Conservation (phyloP, 2,888 invertebrate species). For the Taenaris catops region DNA sequence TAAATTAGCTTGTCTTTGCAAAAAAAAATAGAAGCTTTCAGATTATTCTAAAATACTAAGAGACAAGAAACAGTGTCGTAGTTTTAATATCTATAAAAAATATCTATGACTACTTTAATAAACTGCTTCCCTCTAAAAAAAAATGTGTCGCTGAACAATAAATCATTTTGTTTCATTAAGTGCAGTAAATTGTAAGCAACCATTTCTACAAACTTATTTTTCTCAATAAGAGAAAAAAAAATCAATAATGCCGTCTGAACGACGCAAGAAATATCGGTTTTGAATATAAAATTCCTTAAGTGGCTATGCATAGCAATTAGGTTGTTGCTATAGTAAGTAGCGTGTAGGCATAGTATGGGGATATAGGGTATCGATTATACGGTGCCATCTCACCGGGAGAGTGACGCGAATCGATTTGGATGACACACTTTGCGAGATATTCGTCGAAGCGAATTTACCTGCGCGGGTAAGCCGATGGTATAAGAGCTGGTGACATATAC, state of each 20-base stretch:
- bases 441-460: conserved; percentile 17
- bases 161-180: not conserved
- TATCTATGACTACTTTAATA: no score
- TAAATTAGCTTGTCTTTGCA: no score
- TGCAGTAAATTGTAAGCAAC: not conserved
- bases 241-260: conserved; percentile 10
- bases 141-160: not conserved
- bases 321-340: conserved; percentile 12
- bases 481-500: conserved; percentile 1
- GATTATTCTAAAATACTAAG: no score
- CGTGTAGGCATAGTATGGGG: conserved; percentile 5
- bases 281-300: conserved; percentile 20
- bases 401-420: conserved; percentile 37
- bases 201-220: conserved; percentile 1
- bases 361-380: conserved; percentile 41
- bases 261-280: conserved; percentile 8
- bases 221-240: conserved; percentile 1
- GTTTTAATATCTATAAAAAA: no score
- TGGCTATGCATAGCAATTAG: conserved; percentile 23
- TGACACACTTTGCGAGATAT: conserved; percentile 42
- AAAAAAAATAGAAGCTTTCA: no score
- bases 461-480: conserved; percentile 4
- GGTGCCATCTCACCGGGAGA: conserved; percentile 36
- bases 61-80: no score
- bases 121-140: not conserved